A percentile compares a stretch with the other conserved stretches of the same genome.
Evolutionary conservation across 2,888 invertebrate species (phyloP).

Genomic region (Crocallis elinguaria): DNA sequence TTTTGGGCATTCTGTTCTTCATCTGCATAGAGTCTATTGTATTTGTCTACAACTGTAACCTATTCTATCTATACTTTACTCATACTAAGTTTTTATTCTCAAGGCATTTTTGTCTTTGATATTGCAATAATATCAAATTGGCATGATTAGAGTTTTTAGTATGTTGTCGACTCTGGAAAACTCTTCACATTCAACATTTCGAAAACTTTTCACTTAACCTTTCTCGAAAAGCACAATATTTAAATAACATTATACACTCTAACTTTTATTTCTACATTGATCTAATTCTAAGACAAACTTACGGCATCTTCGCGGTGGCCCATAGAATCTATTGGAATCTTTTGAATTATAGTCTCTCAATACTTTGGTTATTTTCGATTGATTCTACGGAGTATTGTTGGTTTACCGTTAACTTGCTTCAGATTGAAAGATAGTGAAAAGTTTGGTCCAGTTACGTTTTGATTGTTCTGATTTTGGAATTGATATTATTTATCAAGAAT

Average conservation of each 20-base stretch:
- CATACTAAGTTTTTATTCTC: no score
- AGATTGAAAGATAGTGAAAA: slow-evolving; percentile 65
- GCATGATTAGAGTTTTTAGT: no score
- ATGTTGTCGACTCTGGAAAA: no score
- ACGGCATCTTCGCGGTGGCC: slow-evolving; percentile 59
- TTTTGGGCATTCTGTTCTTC: no score
- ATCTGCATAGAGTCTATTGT: background rate
- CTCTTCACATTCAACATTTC: no score
- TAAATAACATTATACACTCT: no score
- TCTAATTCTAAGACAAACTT: slow-evolving; percentile 1
- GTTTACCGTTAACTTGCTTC: slow-evolving; percentile 54
- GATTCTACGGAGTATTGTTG: slow-evolving; percentile 54
- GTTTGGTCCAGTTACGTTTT: slow-evolving; percentile 62
- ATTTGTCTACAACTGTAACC: no score
- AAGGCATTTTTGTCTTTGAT: no score
- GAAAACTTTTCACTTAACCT: no score
- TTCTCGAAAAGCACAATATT: no score
- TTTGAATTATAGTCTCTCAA: slow-evolving; percentile 52
- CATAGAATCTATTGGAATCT: slow-evolving; percentile 53
- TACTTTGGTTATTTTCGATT: slow-evolving; percentile 59
- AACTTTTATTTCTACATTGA: background rate
- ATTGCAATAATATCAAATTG: no score
- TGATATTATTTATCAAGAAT: slow-evolving; percentile 51
- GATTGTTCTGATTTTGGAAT: slow-evolving; percentile 64
- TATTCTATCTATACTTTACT: no score